These are phyloP conservation scores for Delichon dasypus DNA, from an alignment of 2,797 vertebrate genomes.

Conservation along the genomic window DNA sequence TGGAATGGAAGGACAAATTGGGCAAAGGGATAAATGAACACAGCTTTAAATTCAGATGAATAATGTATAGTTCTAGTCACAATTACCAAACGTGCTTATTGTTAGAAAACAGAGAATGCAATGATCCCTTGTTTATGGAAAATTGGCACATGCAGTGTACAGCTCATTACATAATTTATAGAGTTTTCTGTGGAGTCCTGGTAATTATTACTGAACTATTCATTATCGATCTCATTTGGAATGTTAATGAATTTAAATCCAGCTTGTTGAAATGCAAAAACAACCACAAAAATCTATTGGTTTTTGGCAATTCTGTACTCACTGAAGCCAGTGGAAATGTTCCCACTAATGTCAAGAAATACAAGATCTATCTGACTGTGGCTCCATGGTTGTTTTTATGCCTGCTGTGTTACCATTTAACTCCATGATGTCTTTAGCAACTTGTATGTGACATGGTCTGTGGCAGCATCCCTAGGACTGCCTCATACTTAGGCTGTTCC, in stretches of 20 bases:
- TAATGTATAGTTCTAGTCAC: not conserved
- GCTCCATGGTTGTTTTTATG: not conserved
- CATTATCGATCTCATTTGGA: constrained; percentile 64
- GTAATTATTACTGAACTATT: constrained; percentile 66
- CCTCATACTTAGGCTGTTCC: not conserved
- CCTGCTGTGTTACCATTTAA: not conserved
- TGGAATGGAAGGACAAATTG: not conserved
- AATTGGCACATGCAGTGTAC: constrained; percentile 32
- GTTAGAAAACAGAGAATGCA: constrained; percentile 52
- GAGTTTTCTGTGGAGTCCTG: constrained; percentile 45
- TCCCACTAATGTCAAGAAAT: constrained; percentile 8
- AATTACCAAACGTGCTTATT: constrained; percentile 43
- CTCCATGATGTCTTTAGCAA: not conserved
- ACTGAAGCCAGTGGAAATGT: constrained; percentile 9
- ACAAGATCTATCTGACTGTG: not conserved
- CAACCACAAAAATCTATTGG: constrained; percentile 40
- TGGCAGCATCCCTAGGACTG: not conserved
- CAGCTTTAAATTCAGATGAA: not conserved
- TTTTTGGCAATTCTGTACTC: not conserved
- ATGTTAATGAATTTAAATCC: constrained; percentile 54
- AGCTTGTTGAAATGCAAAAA: constrained; percentile 50
- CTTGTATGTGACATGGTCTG: not conserved
- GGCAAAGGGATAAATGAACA: not conserved
- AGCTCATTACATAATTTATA: constrained; percentile 55
- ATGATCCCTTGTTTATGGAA: constrained; percentile 50